Conservation (phyloP, 2,797 vertebrate genomes). For the Tamandua tetradactyla region DNA sequence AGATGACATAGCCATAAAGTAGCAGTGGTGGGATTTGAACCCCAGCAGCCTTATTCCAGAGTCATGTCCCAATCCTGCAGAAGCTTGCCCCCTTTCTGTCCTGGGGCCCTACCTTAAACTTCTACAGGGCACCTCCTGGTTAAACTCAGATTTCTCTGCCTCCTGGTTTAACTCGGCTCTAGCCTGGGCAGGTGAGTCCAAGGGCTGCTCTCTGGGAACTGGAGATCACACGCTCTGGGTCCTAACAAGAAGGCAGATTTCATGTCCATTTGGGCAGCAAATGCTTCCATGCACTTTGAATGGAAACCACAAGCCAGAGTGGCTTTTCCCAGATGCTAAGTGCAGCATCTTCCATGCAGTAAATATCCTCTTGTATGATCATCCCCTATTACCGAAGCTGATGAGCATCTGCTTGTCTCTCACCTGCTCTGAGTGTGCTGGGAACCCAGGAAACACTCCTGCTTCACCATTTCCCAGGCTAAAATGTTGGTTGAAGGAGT, state of each 20-base stretch:
- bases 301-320: not conserved
- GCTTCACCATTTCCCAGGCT: not conserved
- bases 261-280: not conserved
- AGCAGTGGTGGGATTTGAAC: not conserved
- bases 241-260: not conserved
- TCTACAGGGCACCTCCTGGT: not conserved
- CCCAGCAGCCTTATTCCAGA: not conserved
- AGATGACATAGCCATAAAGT: not conserved
- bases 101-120: too few relatives aligned
- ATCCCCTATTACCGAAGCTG: not conserved
- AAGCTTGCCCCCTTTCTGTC: not conserved
- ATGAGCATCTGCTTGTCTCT: constrained; percentile 41
- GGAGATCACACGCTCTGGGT: not conserved
- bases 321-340: constrained; percentile 34
- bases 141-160: not conserved
- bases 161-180: too few relatives aligned
- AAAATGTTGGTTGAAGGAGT: not conserved
- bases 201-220: too few relatives aligned
- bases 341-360: constrained; percentile 55
- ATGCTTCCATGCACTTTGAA: not conserved
- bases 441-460: not conserved
- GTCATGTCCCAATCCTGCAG: accelerated
- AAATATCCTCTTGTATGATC: constrained; percentile 64
- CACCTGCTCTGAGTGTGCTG: constrained; percentile 28
- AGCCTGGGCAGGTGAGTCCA: too few relatives aligned